phyloP scores from a whole-genome alignment of 2,113 vertebrate genomes.

The Nothobranchius furzeri region DNA sequence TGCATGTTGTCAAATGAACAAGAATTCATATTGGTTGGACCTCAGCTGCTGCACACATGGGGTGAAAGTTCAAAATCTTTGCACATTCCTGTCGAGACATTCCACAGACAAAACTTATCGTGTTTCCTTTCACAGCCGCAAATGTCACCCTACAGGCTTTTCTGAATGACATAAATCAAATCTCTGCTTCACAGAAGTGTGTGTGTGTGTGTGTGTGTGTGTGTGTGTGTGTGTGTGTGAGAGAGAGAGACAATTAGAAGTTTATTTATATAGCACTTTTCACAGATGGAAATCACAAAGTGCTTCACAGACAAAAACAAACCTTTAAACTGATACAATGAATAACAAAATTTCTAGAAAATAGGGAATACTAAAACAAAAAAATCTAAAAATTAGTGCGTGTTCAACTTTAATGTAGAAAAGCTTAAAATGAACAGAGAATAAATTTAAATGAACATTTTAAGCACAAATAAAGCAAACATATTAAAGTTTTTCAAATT shows the following conservation, averaged over 20 bases:
- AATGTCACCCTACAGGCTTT: conserved; percentile 55
- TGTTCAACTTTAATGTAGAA: too few species aligned
- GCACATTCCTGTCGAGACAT: conserved; percentile 53
- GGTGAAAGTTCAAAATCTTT: conserved; percentile 46
- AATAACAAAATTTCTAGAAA: too few species aligned
- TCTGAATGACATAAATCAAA: conserved; percentile 51
- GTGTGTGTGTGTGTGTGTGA: background rate
- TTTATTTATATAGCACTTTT: too few species aligned
- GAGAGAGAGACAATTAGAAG: background rate
- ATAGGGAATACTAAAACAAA: too few species aligned
- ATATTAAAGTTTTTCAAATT: too few species aligned
- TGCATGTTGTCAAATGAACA: conserved; percentile 33
- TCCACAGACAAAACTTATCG: conserved; percentile 53
- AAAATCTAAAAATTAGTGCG: too few species aligned
- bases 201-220: background rate
- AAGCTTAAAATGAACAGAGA: too few species aligned
- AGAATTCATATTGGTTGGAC: conserved; percentile 15
- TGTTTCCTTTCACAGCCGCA: conserved; percentile 55
- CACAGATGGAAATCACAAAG: too few species aligned
- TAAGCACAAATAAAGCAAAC: too few species aligned
- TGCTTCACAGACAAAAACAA: too few species aligned
- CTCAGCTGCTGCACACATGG: conserved; percentile 31
- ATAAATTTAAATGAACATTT: too few species aligned
- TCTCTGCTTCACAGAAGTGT: background rate
- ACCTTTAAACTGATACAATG: too few species aligned